Percentiles rank a stretch among this genome's conserved stretches.
phyloP scores from a whole-genome alignment of 2,797 vertebrate species.

The Diplodus puntazzo region DNA sequence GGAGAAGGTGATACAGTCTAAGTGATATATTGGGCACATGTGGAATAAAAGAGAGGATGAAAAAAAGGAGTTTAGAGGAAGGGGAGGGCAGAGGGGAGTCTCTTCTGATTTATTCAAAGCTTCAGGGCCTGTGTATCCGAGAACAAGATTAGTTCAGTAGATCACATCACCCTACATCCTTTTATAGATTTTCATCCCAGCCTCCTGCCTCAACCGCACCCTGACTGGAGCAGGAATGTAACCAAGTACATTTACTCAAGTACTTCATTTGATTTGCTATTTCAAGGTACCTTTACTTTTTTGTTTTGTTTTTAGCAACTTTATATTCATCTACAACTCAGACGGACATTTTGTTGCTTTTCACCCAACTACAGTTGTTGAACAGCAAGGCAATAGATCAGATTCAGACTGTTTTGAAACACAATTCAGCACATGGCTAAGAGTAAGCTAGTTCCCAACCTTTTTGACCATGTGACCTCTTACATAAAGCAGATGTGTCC shows the following conservation, averaged over 20 bases:
- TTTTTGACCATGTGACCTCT: not conserved
- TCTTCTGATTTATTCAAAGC: slow-evolving; percentile 85
- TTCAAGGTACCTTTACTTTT: not conserved
- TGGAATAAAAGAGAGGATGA: slow-evolving; percentile 75
- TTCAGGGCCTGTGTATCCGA: slow-evolving; percentile 81
- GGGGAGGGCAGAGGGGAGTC: slow-evolving; percentile 38
- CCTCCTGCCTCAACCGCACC: not conserved
- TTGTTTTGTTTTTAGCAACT: not conserved
- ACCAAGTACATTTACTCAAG: not conserved
- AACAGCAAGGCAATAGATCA: too few relatives aligned
- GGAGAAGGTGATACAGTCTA: slow-evolving; percentile 90
- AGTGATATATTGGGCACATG: slow-evolving; percentile 95
- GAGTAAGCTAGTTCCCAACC: not conserved
- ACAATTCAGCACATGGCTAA: not conserved
- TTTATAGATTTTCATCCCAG: slow-evolving; percentile 62
- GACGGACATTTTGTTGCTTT: too few relatives aligned
- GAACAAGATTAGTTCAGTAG: slow-evolving; percentile 86
- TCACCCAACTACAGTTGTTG: too few relatives aligned
- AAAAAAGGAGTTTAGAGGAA: slow-evolving; percentile 39
- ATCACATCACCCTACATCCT: slow-evolving; percentile 83
- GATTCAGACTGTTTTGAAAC: not conserved
- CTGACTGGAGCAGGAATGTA: not conserved
- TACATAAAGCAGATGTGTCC: too few relatives aligned
- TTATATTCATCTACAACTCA: not conserved
- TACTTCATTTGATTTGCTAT: not conserved